Conservation (phyloP, 2,888 invertebrate species). For the Agrochola litura region DNA sequence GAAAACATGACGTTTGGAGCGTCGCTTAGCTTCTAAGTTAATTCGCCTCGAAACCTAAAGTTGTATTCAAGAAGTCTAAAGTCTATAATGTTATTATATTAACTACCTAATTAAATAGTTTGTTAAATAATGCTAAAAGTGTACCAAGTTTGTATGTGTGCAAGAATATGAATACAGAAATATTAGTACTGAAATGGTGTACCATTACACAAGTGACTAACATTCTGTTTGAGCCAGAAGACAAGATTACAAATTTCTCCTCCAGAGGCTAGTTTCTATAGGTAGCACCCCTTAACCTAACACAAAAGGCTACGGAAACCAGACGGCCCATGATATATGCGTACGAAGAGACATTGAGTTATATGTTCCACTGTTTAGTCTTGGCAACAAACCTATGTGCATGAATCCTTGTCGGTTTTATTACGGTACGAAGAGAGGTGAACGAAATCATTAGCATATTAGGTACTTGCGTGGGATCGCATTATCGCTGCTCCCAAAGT, state of each 20-base stretch:
- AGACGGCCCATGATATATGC: conserved; percentile 24
- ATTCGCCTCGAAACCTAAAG: too few species aligned
- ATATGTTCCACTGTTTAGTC: conserved; percentile 41
- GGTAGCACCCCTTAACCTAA: conserved; percentile 5
- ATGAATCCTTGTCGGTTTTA: not conserved
- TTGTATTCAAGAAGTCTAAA: too few species aligned
- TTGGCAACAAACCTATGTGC: conserved; percentile 5
- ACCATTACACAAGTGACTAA: not conserved
- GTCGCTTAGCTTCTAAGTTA: too few species aligned
- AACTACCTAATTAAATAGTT: too few species aligned
- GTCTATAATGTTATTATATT: too few species aligned
- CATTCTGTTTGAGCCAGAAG: not conserved
- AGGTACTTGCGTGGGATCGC: not conserved
- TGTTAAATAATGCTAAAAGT: too few species aligned
- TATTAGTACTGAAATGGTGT: too few species aligned
- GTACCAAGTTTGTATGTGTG: too few species aligned
- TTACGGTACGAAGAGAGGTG: not conserved
- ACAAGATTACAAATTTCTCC: not conserved
- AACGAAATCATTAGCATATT: not conserved
- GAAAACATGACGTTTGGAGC: too few species aligned
- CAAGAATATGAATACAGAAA: too few species aligned
- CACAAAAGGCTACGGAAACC: conserved; percentile 24
- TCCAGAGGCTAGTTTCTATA: conserved; percentile 1
- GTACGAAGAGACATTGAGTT: conserved; percentile 41
- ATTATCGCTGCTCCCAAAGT: not conserved